phyloP scores from a whole-genome alignment of 2,888 invertebrate genomes.

The Lasius fuliginosus region DNA sequence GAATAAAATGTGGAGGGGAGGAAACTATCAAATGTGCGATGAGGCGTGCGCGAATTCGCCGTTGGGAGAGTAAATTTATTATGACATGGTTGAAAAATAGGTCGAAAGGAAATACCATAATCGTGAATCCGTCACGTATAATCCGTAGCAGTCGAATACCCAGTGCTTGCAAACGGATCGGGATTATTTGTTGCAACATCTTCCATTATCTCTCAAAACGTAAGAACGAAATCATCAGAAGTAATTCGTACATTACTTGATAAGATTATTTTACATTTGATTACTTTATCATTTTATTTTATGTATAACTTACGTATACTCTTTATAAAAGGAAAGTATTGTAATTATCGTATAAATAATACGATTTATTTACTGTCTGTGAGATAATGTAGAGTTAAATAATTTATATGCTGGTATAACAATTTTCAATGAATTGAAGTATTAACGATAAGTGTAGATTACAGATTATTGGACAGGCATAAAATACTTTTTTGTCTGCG shows the following conservation, averaged over 20 bases:
- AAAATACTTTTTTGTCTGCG: constrained; percentile 6
- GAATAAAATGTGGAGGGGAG: constrained; percentile 66
- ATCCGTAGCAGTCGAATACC: constrained; percentile 44
- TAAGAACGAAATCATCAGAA: neutral
- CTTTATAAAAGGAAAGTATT: neutral
- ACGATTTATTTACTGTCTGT: neutral
- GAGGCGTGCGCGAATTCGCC: constrained; percentile 68
- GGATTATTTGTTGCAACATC: constrained; percentile 18
- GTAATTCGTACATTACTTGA: neutral
- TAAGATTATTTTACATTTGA: neutral
- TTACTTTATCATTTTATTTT: neutral
- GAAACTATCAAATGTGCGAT: constrained; percentile 68
- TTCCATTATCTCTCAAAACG: neutral
- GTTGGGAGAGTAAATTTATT: constrained; percentile 64
- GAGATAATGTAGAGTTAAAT: neutral
- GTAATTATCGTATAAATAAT: too few relatives aligned
- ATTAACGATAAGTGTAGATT: neutral
- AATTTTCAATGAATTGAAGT: neutral
- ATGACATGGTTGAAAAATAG: constrained; percentile 67
- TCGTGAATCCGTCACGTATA: constrained; percentile 67
- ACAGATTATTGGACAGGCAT: constrained; percentile 5
- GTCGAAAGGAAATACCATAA: constrained; percentile 59
- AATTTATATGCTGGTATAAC: neutral
- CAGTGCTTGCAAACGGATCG: constrained; percentile 31
- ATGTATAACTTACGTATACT: too few relatives aligned